Evolutionary conservation across 2,888 invertebrate species (phyloP), one percentile per base, ranked within the genome.

Genomic region (Athalia circularis): DNA sequence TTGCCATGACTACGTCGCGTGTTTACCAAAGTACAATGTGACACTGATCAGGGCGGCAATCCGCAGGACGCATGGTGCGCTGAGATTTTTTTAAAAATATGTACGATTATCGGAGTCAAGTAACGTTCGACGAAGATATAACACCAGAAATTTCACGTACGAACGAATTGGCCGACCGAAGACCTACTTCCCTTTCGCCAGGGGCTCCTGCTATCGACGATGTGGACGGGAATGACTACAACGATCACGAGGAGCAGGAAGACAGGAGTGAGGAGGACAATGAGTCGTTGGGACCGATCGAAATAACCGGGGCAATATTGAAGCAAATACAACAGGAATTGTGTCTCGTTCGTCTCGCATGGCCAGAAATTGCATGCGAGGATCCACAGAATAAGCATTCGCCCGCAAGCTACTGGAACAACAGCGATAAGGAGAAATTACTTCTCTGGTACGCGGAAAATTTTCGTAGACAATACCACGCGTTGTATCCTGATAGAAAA

Each of bases 391-490:
- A 92, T 2, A 93, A 94, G 84, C 93, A 93, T 85, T 91, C 94
- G 85, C 94, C 96, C 0, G 90, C 90, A 76, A 93, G 92, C 78
- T 96, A 96, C 86, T 93, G 93, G 78, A 93, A 91, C 3, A 93
- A 95, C 83, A 93, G 91, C 13, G 90, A 93, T 29, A 95, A 96
- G 87, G 96, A 96, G 88, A 93, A 94, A 72, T 87, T 95, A 11
- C 86, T 96, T 8, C 88, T 96, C 65, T 92, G 95, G 76, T 95
- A 95, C 85, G 94, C 95, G 0, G 96, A 96, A 89, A 96, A 95
- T 88, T 96, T 96, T 87, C 92, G 96, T 13, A 92, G 92, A 74
- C 96, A 96, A 85, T 95, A 93, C 89, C 90, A 91, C 77, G 90
- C 92, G 77, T 91, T 92, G 70, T 94, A 92, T 88, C 92, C 92